Conservation (phyloP, 2,888 invertebrate genomes). For the Mesorhabditis spiculigera region DNA sequence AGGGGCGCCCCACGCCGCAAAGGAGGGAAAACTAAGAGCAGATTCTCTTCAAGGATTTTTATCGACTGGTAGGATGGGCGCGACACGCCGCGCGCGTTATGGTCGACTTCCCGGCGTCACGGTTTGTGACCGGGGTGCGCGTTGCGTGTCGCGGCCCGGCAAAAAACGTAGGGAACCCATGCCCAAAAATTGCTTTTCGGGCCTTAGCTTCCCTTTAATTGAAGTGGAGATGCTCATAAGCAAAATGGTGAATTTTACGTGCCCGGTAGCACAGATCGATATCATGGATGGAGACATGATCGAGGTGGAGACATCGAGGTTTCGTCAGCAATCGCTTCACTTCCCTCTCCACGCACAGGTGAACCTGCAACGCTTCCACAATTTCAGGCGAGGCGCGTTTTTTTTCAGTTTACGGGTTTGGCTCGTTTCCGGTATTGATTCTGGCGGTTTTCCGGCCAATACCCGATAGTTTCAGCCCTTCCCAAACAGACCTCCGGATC, state of each 20-base stretch:
- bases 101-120: no score
- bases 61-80: no score
- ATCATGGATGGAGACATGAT: not conserved
- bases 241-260: not conserved
- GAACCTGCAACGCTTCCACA: not conserved
- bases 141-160: no score
- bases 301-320: slow-evolving; percentile 24
- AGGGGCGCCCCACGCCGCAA: no score
- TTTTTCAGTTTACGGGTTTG: not conserved
- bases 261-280: not conserved
- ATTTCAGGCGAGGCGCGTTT: not conserved
- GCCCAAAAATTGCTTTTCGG: no score
- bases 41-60: no score
- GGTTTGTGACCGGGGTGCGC: no score
- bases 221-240: no score
- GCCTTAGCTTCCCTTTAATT: no score
- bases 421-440: not conserved
- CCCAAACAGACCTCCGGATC: slow-evolving; percentile 29
- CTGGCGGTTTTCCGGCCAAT: not conserved
- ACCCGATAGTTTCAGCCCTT: not conserved
- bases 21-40: no score
- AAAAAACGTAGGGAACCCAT: no score
- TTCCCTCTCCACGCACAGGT: not conserved
- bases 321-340: slow-evolving; percentile 14
- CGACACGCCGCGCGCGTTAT: no score